phyloP scores from a whole-genome alignment of 2,113 vertebrate species.

The Cyanoramphus novaezelandiae region DNA sequence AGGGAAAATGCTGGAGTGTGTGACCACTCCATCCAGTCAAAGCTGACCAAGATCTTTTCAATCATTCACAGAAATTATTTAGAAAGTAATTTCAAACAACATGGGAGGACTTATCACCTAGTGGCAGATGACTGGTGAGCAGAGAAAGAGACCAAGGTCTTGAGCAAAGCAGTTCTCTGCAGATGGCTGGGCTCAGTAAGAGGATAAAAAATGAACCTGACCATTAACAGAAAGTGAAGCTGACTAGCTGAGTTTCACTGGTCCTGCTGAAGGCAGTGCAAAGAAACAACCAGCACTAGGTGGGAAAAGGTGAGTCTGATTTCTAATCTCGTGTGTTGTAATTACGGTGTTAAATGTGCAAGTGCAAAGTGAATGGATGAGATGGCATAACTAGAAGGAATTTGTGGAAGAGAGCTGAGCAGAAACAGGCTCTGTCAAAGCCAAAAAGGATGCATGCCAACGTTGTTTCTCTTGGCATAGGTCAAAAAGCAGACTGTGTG shows the following conservation, averaged over 20 bases:
- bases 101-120: slow-evolving; percentile 25
- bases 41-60: not conserved
- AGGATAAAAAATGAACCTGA: slow-evolving; percentile 1
- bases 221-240: not conserved
- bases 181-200: not conserved
- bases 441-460: slow-evolving; percentile 62
- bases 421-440: slow-evolving; percentile 56
- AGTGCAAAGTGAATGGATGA: slow-evolving; percentile 8
- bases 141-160: not conserved
- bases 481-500: slow-evolving; percentile 66
- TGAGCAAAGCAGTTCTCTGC: slow-evolving; percentile 2
- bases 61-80: slow-evolving; percentile 5
- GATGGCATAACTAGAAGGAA: slow-evolving; percentile 56
- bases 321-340: slow-evolving; percentile 21
- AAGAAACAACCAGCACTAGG: not conserved
- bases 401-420: slow-evolving; percentile 47
- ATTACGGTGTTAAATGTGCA: slow-evolving; percentile 14
- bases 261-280: not conserved
- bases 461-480: slow-evolving; percentile 64
- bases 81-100: slow-evolving; percentile 30
- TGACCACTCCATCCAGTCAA: not conserved
- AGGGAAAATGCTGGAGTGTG: not conserved
- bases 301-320: slow-evolving; percentile 21
- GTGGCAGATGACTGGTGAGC: not conserved
- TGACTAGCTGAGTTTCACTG: not conserved